phyloP scores from a whole-genome alignment of 2,113 vertebrate genomes.

The Paralichthys olivaceus region DNA sequence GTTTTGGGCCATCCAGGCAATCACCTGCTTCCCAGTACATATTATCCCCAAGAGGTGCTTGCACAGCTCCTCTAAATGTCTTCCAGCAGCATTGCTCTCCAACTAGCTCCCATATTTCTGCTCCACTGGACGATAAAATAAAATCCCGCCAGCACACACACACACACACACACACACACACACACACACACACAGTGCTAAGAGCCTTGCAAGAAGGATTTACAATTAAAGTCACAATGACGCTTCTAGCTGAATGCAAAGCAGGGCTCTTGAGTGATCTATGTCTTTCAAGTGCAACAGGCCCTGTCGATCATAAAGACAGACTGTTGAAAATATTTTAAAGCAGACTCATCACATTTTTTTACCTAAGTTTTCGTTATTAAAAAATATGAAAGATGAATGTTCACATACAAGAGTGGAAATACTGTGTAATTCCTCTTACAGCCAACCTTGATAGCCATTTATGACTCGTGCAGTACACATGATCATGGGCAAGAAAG shows the following conservation, averaged over 20 bases:
- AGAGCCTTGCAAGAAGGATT: constrained; percentile 67
- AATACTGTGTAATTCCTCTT: not conserved
- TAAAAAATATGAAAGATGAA: constrained; percentile 33
- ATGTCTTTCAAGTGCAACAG: constrained; percentile 46
- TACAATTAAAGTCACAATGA: constrained; percentile 64
- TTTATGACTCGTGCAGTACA: not conserved
- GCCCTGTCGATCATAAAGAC: constrained; percentile 49
- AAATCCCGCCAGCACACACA: constrained; percentile 59
- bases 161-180: constrained; percentile 24
- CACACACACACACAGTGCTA: constrained; percentile 34
- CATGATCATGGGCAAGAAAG: constrained; percentile 26
- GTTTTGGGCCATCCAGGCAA: constrained; percentile 61
- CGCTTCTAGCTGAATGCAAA: constrained; percentile 60
- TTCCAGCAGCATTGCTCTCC: constrained; percentile 70
- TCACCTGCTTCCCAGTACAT: constrained; percentile 68
- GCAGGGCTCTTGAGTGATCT: constrained; percentile 56
- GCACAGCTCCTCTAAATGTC: constrained; percentile 72
- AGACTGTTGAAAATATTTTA: constrained; percentile 34
- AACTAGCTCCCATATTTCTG: constrained; percentile 79
- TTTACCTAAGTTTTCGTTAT: not conserved
- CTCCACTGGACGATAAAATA: constrained; percentile 82
- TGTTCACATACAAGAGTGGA: constrained; percentile 10
- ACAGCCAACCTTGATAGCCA: too few relatives aligned
- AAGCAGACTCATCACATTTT: constrained; percentile 23
- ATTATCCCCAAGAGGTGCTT: constrained; percentile 72